These are phyloP conservation scores for Pithys albifrons DNA, from an alignment of 2,113 vertebrate species.

Conservation along the genomic window DNA sequence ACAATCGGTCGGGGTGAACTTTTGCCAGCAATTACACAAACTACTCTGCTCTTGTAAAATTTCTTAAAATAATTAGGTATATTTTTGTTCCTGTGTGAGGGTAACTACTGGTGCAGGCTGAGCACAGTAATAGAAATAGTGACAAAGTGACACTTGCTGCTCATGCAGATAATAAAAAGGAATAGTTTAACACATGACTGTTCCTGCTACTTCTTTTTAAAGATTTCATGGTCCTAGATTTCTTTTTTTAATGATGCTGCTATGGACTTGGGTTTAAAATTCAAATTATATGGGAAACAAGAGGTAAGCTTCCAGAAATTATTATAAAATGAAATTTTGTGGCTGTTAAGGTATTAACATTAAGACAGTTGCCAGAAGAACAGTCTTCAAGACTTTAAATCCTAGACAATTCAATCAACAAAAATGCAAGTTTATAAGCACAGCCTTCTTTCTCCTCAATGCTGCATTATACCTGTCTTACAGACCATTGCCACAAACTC, in stretches of 20 bases:
- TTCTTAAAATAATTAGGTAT: not conserved
- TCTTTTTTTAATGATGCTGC: not conserved
- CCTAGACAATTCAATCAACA: not conserved
- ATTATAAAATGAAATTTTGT: not conserved
- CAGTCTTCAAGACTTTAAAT: not conserved
- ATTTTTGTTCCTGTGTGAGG: not conserved
- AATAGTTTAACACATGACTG: not conserved
- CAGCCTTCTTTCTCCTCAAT: accelerated
- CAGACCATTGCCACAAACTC: not conserved
- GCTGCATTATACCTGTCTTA: not conserved
- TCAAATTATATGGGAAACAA: not conserved
- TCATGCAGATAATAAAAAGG: not conserved
- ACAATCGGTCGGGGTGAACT: not conserved
- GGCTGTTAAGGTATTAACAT: not conserved
- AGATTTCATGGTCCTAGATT: not conserved
- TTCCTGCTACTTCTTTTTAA: not conserved
- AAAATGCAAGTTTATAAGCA: not conserved
- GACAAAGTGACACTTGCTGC: not conserved
- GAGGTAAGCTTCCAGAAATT: not conserved
- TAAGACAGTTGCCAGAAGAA: not conserved
- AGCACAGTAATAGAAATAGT: not conserved
- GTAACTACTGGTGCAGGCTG: not conserved
- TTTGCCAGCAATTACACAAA: not conserved
- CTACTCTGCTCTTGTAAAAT: not conserved
- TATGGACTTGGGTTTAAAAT: not conserved